These are phyloP conservation scores for Aegypius monachus DNA, from an alignment of 2,113 vertebrate genomes.

Conservation along the genomic window DNA sequence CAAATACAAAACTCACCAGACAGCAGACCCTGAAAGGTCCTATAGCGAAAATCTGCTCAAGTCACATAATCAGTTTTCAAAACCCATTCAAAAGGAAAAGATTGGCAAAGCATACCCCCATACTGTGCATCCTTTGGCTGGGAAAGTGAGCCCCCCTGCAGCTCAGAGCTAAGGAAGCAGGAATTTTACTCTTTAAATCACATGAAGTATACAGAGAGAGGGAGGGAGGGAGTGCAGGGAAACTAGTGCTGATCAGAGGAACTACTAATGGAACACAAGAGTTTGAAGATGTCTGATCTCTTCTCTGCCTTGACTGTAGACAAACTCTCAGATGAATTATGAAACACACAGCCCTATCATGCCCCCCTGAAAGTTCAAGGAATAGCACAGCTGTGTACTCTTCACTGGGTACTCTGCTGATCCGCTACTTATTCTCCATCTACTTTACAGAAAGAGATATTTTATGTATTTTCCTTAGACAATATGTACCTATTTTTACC, in stretches of 20 bases:
- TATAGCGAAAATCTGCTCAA: not conserved
- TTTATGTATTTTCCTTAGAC: not conserved
- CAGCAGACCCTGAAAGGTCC: not conserved
- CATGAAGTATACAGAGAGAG: conserved; percentile 3
- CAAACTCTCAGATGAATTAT: conserved; percentile 51
- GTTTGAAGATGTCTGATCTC: conserved; percentile 32
- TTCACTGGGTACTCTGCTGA: not conserved
- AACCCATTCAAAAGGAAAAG: not conserved
- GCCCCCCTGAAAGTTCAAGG: not conserved
- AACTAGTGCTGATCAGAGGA: conserved; percentile 40
- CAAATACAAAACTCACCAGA: not conserved
- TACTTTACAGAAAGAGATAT: not conserved
- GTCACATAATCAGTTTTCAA: not conserved
- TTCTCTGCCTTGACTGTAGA: not conserved
- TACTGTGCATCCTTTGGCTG: not conserved
- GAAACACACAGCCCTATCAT: not conserved
- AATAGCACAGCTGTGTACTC: not conserved
- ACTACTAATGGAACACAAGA: conserved; percentile 37
- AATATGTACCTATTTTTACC: not conserved
- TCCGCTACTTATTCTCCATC: not conserved
- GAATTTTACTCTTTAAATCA: conserved; percentile 34
- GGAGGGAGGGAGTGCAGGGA: not conserved
- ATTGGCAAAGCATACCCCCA: not conserved
- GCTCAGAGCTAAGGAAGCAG: not conserved
- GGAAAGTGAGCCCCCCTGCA: not conserved